Evolutionary conservation across 2,113 vertebrate species (phyloP), one percentile per base, ranked within the genome.

Genomic region (Megaptera novaeangliae): DNA sequence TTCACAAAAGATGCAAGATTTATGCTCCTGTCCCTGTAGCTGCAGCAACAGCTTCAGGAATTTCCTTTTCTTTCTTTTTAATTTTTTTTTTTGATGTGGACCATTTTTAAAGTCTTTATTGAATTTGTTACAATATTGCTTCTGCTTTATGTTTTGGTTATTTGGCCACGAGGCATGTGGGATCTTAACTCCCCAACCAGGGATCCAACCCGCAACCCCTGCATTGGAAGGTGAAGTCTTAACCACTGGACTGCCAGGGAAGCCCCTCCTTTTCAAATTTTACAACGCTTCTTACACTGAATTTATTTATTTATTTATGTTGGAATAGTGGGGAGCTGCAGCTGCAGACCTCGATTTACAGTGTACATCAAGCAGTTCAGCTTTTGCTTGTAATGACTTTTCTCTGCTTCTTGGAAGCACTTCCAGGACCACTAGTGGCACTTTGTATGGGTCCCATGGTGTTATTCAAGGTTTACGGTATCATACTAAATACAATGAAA

Each of bases 1-100:
- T 34, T 34, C 74, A 12, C 68, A 23, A 23, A 23, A 71, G 68
- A 6, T 12, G 31, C 46, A 3, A 0, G 1, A 9, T 0, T 21
- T 31, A 7, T 34, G 46, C 0, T 17, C 17, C 74, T 77, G 29
- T 34, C 34, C 9, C 46, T 12, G 10, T 34, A 12, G 29, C 74
- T 1, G 44, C 9, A 34, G 17, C 17, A 20, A 12, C 46, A 21
- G 3, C 74, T 34, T 34, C 46, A 34, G 49, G 74, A 23, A 34
- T 21, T 34, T 21, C 44, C 44, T 49, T 49, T 49, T 34, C 74
- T 49, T 36, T 20, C 1, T 5, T 46, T 12, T 2, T 10, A 11
- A 11, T 46, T 46, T 15, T 49, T 14, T 49, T 49, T 52, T 52
- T 52, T 18, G 52, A 52, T 52, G 52, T 52, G 52, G 52, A 52